A percentile compares a stretch with the other conserved stretches of the same genome.
Evolutionary conservation across 2,888 invertebrate genomes (phyloP).

Genomic region (Rotaria magnacalcarata): DNA sequence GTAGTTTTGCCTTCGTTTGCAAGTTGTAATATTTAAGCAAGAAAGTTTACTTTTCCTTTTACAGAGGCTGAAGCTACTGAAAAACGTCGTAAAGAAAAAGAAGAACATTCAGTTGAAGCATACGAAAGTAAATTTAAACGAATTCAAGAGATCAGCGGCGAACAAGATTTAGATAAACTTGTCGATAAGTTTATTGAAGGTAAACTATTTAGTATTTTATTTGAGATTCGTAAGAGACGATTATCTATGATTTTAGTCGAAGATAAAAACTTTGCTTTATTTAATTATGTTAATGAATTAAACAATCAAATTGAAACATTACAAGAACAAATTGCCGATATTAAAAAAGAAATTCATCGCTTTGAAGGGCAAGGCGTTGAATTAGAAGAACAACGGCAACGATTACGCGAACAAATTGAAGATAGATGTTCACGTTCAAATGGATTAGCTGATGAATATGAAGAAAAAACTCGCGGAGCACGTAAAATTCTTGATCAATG

Average conservation of each 20-base stretch:
- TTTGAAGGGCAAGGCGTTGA: conserved; percentile 52
- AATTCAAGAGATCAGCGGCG: conserved; percentile 65
- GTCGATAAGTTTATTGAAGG: conserved; percentile 71
- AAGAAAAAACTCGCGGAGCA: conserved; percentile 56
- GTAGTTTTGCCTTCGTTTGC: conserved; percentile 48
- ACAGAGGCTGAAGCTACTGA: conserved; percentile 56
- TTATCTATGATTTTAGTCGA: conserved; percentile 63
- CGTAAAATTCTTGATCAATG: conserved; percentile 60
- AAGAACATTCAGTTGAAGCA: conserved; percentile 68
- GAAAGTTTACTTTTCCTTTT: background rate
- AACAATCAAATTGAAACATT: conserved; percentile 64
- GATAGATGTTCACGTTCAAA: conserved; percentile 52
- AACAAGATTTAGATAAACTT: conserved; percentile 62
- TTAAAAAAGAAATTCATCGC: conserved; percentile 48
- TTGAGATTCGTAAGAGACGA: background rate
- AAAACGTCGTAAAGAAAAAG: conserved; percentile 69
- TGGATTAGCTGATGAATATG: conserved; percentile 53
- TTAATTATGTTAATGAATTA: conserved; percentile 82
- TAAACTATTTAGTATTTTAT: background rate
- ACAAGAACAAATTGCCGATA: conserved; percentile 55
- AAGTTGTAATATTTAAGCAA: background rate
- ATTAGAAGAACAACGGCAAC: conserved; percentile 55
- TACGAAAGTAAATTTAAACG: conserved; percentile 73
- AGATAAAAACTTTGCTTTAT: conserved; percentile 83
- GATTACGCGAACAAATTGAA: conserved; percentile 55